Evolutionary conservation across 2,888 invertebrate genomes (phyloP).

Genomic region (Actias luna): DNA sequence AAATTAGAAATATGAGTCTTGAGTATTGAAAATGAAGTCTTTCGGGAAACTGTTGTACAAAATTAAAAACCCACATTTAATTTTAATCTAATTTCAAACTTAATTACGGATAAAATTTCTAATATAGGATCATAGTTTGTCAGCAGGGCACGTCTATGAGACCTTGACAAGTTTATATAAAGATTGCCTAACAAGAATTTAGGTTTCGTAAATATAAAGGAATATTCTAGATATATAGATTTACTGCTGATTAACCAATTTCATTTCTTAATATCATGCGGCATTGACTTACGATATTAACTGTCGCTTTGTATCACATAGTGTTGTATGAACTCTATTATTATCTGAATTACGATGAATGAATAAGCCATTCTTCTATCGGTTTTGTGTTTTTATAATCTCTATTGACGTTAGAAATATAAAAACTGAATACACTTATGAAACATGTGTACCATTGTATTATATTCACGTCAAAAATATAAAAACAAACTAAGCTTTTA

Average conservation of each 20-base stretch:
- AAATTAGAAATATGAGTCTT: too few relatives aligned
- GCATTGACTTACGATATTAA: conserved; percentile 1
- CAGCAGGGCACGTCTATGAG: too few relatives aligned
- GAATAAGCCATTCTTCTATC: not conserved
- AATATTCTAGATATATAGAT: not conserved
- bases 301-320: not conserved
- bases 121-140: too few relatives aligned
- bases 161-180: too few relatives aligned
- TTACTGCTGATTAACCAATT: not conserved
- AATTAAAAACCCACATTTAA: too few relatives aligned
- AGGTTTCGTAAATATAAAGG: too few relatives aligned
- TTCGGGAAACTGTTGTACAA: too few relatives aligned
- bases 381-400: not conserved
- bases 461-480: not conserved
- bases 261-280: not conserved
- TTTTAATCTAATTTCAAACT: not conserved
- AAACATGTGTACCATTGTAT: not conserved
- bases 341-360: too few relatives aligned
- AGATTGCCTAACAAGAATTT: too few relatives aligned
- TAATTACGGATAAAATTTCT: too few relatives aligned
- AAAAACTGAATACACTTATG: not conserved
- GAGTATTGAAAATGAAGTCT: too few relatives aligned
- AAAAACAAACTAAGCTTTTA: not conserved
- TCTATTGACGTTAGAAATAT: not conserved
- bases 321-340: not conserved